Evolutionary conservation across 2,113 vertebrate genomes (phyloP), one percentile per base, ranked within the genome.

Genomic region (Sinocyclocheilus maitianheensis): DNA sequence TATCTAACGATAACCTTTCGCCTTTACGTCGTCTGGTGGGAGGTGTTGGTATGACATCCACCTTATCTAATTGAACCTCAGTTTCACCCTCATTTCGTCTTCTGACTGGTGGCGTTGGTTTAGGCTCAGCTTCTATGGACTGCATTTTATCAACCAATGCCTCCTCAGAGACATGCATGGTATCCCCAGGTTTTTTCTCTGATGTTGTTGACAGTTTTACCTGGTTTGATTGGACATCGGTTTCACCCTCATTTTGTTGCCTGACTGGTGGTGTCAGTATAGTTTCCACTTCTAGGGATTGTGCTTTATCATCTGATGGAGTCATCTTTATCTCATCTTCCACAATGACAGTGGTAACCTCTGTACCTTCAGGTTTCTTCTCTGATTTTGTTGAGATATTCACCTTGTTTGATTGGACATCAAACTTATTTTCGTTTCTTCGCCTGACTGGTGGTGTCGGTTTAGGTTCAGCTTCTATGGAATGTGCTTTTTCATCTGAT

Each of bases 31-130:
- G 78, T 62, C 85, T 86, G 40, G 55, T 63, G n/a, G 85, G 85
- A 65, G 85, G 85, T 46, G 85, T 67, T 26, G 85, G 85, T 65
- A 22, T 60, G 20, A 86, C 53, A 60, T 85, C 46, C 2, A 18
- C 8, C 76, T 5, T 77, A 9, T 55, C n/a, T 62, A 51, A 55
- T 11, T 53, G 34, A 46, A 30, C 43, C 46, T 74, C 65, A 30
- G 11, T 34, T 89, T 80, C 2, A 14, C n/a, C 11, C 24, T 71
- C 72, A 58, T 37, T 60, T 4, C 2, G 13, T 74, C 51, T 34
- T 40, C 51, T 55, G 34, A 84, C 48, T 74, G 69, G 55, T 53
- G 76, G 26, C 1, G 8, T 51, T 53, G 43, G 18, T 82, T 69
- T 53, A 67, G 60, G n/a, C 40, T 65, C n/a, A 81, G 43, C n/a